Evolutionary conservation across 2,888 invertebrate genomes (phyloP).

Genomic region (Drosophila paramelanica): DNA sequence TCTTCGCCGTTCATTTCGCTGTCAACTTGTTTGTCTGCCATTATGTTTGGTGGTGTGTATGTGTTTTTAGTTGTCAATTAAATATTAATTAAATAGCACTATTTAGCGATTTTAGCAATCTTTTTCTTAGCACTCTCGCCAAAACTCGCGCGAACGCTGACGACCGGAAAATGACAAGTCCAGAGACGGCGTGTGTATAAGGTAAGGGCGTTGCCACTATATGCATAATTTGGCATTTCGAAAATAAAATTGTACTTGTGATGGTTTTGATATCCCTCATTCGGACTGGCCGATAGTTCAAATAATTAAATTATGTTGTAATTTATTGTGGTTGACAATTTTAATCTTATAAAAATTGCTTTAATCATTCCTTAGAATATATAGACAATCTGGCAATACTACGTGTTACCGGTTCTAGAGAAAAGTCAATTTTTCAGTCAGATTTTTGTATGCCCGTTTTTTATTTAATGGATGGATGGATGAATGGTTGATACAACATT

Average conservation of each 20-base stretch:
- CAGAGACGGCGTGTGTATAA: conserved; percentile 71
- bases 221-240: background rate
- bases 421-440: background rate
- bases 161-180: conserved; percentile 84
- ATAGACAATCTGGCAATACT: conserved; percentile 20
- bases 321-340: background rate
- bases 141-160: conserved; percentile 81
- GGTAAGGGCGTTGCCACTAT: conserved; percentile 60
- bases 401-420: background rate
- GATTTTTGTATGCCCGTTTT: background rate
- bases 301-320: no score
- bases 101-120: conserved; percentile 45
- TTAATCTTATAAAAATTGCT: background rate
- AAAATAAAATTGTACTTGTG: background rate
- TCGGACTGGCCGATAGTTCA: no score
- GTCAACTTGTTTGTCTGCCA: conserved; percentile 87
- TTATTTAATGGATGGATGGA: background rate
- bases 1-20: conserved; percentile 92
- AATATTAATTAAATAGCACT: conserved; percentile 62
- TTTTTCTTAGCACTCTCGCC: conserved; percentile 71
- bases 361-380: background rate
- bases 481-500: background rate
- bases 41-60: conserved; percentile 68
- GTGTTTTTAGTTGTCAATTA: conserved; percentile 53
- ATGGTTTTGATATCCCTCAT: background rate